These are phyloP conservation scores for Subacronicta megacephala DNA, from an alignment of 2,888 invertebrate genomes.

Conservation along the genomic window DNA sequence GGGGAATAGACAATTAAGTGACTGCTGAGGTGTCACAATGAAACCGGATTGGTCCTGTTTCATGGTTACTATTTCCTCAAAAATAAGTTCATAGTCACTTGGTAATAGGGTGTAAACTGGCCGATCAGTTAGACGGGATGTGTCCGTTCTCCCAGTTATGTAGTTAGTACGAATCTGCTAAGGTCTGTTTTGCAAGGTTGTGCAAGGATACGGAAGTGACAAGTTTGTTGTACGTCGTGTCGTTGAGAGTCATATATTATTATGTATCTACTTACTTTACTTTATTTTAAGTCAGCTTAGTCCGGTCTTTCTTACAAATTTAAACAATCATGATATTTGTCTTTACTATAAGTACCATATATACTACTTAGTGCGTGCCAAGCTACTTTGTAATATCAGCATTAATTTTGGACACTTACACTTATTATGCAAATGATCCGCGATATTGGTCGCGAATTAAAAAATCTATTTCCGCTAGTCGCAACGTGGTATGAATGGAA, in stretches of 20 bases:
- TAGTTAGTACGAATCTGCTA: conserved; percentile 43
- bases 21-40: conserved; percentile 20
- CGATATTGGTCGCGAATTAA: conserved; percentile 38
- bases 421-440: conserved; percentile 18
- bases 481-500: conserved; percentile 32
- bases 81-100: conserved; percentile 14
- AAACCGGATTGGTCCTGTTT: conserved; percentile 11
- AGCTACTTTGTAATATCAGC: background rate
- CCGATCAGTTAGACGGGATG: conserved; percentile 22
- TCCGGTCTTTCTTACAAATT: background rate
- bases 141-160: conserved; percentile 17
- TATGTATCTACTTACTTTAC: background rate
- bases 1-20: conserved; percentile 15
- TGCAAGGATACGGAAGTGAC: conserved; percentile 45
- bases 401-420: conserved; percentile 31
- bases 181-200: conserved; percentile 37
- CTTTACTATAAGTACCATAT: no score
- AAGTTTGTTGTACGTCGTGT: conserved; percentile 10
- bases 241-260: background rate
- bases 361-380: conserved; percentile 9
- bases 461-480: conserved; percentile 39
- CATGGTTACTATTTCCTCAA: conserved; percentile 20
- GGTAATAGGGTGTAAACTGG: conserved; percentile 25
- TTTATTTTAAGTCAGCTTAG: background rate
- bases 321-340: background rate